Conservation (phyloP, 2,888 invertebrate genomes). For the Esperia sulphurella region DNA sequence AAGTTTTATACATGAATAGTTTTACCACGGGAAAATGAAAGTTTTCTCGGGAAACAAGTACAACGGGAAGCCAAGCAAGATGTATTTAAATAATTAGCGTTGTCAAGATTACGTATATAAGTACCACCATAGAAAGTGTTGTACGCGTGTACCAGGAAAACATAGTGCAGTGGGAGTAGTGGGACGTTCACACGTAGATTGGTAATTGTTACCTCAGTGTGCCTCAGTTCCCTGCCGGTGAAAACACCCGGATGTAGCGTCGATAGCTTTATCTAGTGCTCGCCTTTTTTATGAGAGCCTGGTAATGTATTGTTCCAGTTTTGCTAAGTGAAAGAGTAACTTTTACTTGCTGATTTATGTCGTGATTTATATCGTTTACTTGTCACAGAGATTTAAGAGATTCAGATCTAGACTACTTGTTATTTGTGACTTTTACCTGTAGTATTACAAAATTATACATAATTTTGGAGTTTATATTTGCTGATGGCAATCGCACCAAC, state of each 20-base stretch:
- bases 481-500: too few relatives aligned
- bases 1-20: too few relatives aligned
- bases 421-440: too few relatives aligned
- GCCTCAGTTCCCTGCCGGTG: slow-evolving; percentile 42
- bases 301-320: slow-evolving; percentile 32
- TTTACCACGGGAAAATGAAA: too few relatives aligned
- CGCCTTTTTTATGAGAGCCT: slow-evolving; percentile 39
- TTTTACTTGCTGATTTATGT: slow-evolving; percentile 4
- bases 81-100: background rate
- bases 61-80: background rate
- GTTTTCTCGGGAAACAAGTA: too few relatives aligned
- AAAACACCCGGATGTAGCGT: slow-evolving; percentile 63
- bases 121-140: slow-evolving; percentile 44
- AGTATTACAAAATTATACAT: too few relatives aligned
- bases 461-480: too few relatives aligned
- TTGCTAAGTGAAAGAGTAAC: slow-evolving; percentile 15
- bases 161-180: slow-evolving; percentile 40
- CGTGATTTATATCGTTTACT: too few relatives aligned
- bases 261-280: slow-evolving; percentile 58
- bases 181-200: slow-evolving; percentile 57
- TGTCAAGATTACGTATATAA: background rate
- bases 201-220: slow-evolving; percentile 49
- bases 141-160: slow-evolving; percentile 48
- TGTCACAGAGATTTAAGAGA: too few relatives aligned
- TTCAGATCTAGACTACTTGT: too few relatives aligned